These are phyloP conservation scores for Luperina testacea DNA, from an alignment of 2,888 invertebrate species.

Conservation along the genomic window DNA sequence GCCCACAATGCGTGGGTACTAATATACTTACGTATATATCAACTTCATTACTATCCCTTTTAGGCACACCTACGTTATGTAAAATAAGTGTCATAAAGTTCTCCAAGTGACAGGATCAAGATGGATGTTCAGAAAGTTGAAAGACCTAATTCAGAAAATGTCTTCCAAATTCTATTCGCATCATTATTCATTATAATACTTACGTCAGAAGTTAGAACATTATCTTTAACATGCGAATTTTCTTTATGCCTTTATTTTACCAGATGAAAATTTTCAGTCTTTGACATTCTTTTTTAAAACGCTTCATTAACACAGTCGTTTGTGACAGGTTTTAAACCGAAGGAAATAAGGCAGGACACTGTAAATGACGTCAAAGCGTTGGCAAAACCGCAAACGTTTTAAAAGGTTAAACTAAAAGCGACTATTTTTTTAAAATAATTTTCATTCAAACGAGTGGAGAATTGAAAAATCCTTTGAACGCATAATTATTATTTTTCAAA, in stretches of 20 bases:
- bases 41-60: not conserved
- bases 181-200: slow-evolving; percentile 39
- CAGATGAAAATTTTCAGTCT: not conserved
- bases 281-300: not conserved
- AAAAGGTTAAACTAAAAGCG: slow-evolving; percentile 15
- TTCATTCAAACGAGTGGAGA: not conserved
- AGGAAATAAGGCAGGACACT: slow-evolving; percentile 10
- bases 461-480: slow-evolving; percentile 15
- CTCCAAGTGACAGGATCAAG: slow-evolving; percentile 31
- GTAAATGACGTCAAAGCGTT: slow-evolving; percentile 15
- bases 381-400: slow-evolving; percentile 3
- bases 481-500: slow-evolving; percentile 15
- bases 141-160: slow-evolving; percentile 40
- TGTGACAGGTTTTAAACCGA: slow-evolving; percentile 19
- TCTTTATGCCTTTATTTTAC: not conserved
- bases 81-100: slow-evolving; percentile 29
- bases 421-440: slow-evolving; percentile 18
- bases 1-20: not conserved
- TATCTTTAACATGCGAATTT: not conserved
- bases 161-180: slow-evolving; percentile 16
- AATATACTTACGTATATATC: not conserved
- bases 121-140: slow-evolving; percentile 39
- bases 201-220: slow-evolving; percentile 8
- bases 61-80: not conserved
- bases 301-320: not conserved